phyloP scores from a whole-genome alignment of 2,797 vertebrate genomes.

The Merluccius polli region DNA sequence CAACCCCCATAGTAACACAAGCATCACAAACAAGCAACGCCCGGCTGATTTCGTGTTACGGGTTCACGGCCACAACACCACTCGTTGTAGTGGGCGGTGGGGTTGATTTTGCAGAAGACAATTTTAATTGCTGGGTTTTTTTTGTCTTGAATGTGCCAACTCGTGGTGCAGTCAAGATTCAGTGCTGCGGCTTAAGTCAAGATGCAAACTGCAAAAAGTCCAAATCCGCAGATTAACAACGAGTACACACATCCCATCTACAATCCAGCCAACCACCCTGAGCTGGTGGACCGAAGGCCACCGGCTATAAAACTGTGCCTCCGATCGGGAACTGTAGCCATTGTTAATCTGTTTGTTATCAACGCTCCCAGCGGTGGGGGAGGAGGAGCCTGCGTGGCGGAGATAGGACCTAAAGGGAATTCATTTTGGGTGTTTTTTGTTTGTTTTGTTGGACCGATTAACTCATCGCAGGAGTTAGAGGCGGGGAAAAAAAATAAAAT shows the following conservation, averaged over 20 bases:
- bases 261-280: constrained; percentile 34
- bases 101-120: too few relatives aligned
- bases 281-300: constrained; percentile 52
- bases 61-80: too few relatives aligned
- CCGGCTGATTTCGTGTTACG: constrained; percentile 30
- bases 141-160: too few relatives aligned
- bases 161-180: too few relatives aligned
- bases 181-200: too few relatives aligned
- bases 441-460: too few relatives aligned
- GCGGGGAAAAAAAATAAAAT: neutral
- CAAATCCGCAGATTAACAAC: constrained; percentile 42
- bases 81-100: too few relatives aligned
- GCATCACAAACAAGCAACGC: constrained; percentile 44
- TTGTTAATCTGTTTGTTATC: too few relatives aligned
- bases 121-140: neutral
- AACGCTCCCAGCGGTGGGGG: constrained; percentile 35
- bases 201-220: constrained; percentile 40
- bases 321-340: constrained; percentile 22
- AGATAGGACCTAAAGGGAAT: constrained; percentile 31
- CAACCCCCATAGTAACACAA: constrained; percentile 16
- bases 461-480: constrained; percentile 19
- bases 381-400: constrained; percentile 27
- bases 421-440: too few relatives aligned
- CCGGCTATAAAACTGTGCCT: constrained; percentile 27
- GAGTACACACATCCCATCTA: constrained; percentile 39